Base-by-base conservation (phyloP, 2,888 invertebrate species). In the Noctua pronuba region DNA sequence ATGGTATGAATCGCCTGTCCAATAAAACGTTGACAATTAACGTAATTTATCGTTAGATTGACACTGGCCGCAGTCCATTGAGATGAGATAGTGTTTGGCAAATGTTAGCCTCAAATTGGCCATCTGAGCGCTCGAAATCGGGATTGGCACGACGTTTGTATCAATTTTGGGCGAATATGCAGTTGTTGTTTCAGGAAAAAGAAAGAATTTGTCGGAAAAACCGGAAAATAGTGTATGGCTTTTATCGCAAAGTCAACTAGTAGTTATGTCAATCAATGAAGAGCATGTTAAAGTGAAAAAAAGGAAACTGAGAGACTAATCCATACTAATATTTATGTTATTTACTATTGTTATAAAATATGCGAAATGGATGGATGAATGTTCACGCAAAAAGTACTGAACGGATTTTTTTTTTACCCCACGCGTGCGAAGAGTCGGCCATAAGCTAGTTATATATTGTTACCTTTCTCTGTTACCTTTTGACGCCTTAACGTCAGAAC, bases 11-110 rank as follows among this genome's bases (percentile, higher is more conserved):
- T 92, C 92, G 90, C 88, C 91, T 93, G 92, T 92, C 93, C 91
- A 94, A 93, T 94, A 93, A 93, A 92, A 91, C 91, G 91, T 88
- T 92, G 92, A 92, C 93, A 92, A 92, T 92, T 90, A 92, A 90
- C 88, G 89, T 92, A 93, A 94, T 94, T 93, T 92, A 93, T 92
- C 88, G 93, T 77, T 85, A 88, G 92, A 94, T 91, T 90, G 93
- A 91, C 91, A 89, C 83, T 72, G 87, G 80, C 82, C 79, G 73
- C 71, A 73, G 66, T 82, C 86, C 78, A 82, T 78, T 52, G 85
- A 86, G 82, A 87, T 80, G 83, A 75, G 76, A 84, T 84, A 82
- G 82, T 82, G 79, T 83, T 83, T 80, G 80, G 79, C 74, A 69
- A 80, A 85, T 82, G 78, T 86, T 73, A 72, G 79, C 60, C 67